Evolutionary conservation across 2,888 invertebrate genomes (phyloP).

Genomic region (Platycnemis pennipes): DNA sequence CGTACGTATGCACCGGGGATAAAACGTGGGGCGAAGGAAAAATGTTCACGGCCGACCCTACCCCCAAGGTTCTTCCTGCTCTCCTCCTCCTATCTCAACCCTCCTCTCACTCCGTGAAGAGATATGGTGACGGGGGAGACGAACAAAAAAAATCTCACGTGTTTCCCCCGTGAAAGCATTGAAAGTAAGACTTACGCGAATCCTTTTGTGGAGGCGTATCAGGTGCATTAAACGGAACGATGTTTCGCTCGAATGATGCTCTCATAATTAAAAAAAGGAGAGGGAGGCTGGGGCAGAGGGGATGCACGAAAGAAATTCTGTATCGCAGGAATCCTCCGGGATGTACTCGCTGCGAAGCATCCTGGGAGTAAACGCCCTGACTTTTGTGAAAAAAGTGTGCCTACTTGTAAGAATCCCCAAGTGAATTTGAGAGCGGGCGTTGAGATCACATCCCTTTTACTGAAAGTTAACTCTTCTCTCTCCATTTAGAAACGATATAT

Average conservation of each 20-base stretch:
- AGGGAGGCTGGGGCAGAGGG: background rate
- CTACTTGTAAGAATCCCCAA: no score
- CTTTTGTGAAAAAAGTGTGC: no score
- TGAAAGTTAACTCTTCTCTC: no score
- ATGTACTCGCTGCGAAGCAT: background rate
- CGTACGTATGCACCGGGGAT: constrained; percentile 31
- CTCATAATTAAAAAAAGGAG: background rate
- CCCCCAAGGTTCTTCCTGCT: no score
- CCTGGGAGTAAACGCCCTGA: no score
- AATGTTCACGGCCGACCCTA: background rate
- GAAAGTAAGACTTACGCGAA: constrained; percentile 5
- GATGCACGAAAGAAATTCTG: background rate
- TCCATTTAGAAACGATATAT: no score
- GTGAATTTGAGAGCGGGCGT: no score
- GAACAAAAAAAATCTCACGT: background rate
- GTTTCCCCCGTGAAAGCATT: constrained; percentile 19
- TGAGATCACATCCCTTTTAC: no score
- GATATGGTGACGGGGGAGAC: background rate
- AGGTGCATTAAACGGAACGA: constrained; percentile 35
- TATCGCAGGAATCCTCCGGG: background rate
- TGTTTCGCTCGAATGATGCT: constrained; percentile 9
- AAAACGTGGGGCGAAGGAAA: background rate
- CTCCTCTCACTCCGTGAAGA: background rate
- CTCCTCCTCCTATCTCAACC: background rate
- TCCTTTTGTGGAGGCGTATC: constrained; percentile 7